Evolutionary conservation across 2,113 vertebrate genomes (phyloP).

Genomic region (Struthidea cinerea): DNA sequence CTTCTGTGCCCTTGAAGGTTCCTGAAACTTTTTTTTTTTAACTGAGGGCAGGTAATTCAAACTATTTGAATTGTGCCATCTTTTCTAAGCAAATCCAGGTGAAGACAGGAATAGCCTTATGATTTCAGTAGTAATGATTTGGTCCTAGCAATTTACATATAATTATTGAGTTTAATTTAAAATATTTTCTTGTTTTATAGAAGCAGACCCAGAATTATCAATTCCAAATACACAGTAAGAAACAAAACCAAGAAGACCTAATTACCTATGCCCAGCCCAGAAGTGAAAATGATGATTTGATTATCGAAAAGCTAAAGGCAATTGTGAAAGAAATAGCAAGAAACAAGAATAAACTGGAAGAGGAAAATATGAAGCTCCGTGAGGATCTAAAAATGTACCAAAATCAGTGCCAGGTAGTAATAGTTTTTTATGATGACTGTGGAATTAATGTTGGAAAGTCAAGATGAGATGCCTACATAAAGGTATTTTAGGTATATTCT

Average conservation of each 20-base stretch:
- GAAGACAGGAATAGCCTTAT: neutral
- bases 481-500: neutral
- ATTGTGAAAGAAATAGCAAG: conserved; percentile 70
- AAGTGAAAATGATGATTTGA: conserved; percentile 43
- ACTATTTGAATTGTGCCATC: neutral
- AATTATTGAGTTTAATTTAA: neutral
- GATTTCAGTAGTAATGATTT: neutral
- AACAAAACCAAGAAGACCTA: conserved; percentile 9
- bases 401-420: conserved; percentile 71
- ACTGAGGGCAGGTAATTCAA: neutral
- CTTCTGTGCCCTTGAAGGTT: neutral
- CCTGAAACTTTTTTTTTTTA: neutral
- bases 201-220: conserved; percentile 67
- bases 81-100: neutral
- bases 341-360: conserved; percentile 66
- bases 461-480: neutral
- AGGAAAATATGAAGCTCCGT: conserved; percentile 73
- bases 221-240: conserved; percentile 46
- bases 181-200: conserved; percentile 45
- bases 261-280: neutral
- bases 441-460: neutral
- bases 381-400: conserved; percentile 71
- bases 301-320: conserved; percentile 71
- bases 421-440: neutral
- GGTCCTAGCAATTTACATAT: neutral